These are phyloP conservation scores for Acanthiza pusilla DNA, from an alignment of 2,797 vertebrate species.

Conservation along the genomic window DNA sequence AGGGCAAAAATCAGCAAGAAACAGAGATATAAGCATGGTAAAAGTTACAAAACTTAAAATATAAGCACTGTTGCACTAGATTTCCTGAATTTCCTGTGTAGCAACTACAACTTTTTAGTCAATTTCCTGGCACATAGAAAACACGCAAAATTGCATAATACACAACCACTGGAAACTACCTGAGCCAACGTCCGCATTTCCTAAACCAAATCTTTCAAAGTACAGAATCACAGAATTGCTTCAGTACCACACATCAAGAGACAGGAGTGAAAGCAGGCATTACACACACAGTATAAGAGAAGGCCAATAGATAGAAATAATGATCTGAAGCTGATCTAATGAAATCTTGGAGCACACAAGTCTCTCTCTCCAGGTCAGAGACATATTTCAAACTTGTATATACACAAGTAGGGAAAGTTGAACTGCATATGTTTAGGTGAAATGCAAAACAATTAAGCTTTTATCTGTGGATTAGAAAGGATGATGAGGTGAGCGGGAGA, in stretches of 20 bases:
- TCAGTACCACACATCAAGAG: neutral
- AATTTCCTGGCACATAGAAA: neutral
- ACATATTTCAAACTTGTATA: neutral
- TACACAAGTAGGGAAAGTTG: neutral
- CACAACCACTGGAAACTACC: neutral
- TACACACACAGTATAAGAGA: neutral
- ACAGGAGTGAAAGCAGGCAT: neutral
- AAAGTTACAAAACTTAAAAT: neutral
- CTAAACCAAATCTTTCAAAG: neutral
- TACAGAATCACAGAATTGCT: neutral
- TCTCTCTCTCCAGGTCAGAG: neutral
- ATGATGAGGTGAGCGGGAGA: accelerated
- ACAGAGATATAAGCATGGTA: neutral
- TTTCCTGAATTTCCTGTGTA: neutral
- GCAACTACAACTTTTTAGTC: neutral
- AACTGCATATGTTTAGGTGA: neutral
- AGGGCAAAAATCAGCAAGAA: neutral
- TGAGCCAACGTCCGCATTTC: neutral
- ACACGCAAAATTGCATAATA: neutral
- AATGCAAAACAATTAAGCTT: neutral
- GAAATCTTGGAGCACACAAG: neutral
- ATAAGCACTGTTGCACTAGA: neutral
- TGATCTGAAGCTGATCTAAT: neutral
- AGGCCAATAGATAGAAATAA: neutral
- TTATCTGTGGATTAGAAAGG: neutral